These are phyloP conservation scores for Melanchra persicariae DNA, from an alignment of 2,888 invertebrate species.

Conservation along the genomic window DNA sequence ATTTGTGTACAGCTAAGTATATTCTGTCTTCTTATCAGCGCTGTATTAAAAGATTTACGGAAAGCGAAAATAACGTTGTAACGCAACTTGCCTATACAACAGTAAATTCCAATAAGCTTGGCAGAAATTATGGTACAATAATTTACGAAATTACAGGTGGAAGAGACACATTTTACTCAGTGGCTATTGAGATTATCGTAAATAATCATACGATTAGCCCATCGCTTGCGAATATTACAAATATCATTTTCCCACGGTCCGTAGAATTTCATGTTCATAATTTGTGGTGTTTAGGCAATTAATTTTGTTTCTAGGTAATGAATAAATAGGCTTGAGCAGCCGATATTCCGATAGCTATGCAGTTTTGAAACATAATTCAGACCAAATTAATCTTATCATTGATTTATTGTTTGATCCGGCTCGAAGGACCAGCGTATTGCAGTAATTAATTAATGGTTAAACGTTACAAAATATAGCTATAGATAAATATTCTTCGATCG, in stretches of 20 bases:
- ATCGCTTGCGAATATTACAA: conserved; percentile 52
- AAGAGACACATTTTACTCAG: conserved; percentile 6
- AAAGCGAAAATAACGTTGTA: neutral
- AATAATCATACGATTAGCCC: conserved; percentile 18
- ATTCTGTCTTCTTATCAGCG: no score
- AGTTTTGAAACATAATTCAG: conserved; percentile 37
- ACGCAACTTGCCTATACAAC: neutral
- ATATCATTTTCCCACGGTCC: conserved; percentile 54
- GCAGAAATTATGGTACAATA: conserved; percentile 9
- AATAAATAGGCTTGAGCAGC: conserved; percentile 34
- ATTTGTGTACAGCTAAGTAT: neutral
- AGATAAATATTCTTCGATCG: neutral
- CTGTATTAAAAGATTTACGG: no score
- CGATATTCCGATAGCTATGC: conserved; percentile 1
- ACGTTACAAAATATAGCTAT: neutral
- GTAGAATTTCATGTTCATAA: conserved; percentile 28
- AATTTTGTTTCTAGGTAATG: conserved; percentile 27
- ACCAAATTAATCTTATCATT: conserved; percentile 40
- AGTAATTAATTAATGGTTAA: neutral
- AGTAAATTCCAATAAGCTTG: neutral
- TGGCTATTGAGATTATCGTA: conserved; percentile 25
- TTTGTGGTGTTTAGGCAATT: conserved; percentile 43
- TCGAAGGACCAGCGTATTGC: neutral
- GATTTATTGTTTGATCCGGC: conserved; percentile 22
- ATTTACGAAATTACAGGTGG: conserved; percentile 7